A percentile compares a stretch with the other conserved stretches of the same genome.
These are phyloP conservation scores for Hydroisotoma schaefferi DNA, from an alignment of 2,888 invertebrate genomes.

Conservation along the genomic window DNA sequence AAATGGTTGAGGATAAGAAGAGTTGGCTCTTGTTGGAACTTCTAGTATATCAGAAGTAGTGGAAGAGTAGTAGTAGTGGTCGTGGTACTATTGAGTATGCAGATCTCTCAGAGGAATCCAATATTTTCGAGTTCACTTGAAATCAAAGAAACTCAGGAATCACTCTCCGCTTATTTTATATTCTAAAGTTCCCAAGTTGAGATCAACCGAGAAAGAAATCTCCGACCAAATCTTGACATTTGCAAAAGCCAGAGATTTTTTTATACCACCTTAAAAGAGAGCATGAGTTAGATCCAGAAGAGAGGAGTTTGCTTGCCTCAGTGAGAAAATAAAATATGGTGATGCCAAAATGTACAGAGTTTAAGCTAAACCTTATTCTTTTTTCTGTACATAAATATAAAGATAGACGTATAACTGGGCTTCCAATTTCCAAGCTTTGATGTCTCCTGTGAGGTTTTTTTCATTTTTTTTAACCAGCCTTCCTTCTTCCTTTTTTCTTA, in stretches of 20 bases:
- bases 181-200: neutral
- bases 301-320: neutral
- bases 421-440: neutral
- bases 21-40: too few relatives aligned
- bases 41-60: too few relatives aligned
- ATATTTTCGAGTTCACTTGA: neutral
- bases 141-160: neutral
- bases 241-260: neutral
- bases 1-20: too few relatives aligned
- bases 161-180: neutral
- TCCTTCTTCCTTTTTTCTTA: neutral
- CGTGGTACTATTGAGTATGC: too few relatives aligned
- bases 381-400: too few relatives aligned
- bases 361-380: too few relatives aligned
- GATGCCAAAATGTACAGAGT: too few relatives aligned
- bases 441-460: constrained; percentile 10
- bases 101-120: constrained; percentile 3
- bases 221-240: constrained; percentile 3
- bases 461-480: neutral
- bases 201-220: neutral
- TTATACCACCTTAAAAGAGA: neutral
- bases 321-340: neutral
- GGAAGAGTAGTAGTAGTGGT: too few relatives aligned
- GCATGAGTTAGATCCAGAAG: neutral
- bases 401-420: neutral